phyloP scores from a whole-genome alignment of 2,113 vertebrate genomes.

The Gadus macrocephalus region DNA sequence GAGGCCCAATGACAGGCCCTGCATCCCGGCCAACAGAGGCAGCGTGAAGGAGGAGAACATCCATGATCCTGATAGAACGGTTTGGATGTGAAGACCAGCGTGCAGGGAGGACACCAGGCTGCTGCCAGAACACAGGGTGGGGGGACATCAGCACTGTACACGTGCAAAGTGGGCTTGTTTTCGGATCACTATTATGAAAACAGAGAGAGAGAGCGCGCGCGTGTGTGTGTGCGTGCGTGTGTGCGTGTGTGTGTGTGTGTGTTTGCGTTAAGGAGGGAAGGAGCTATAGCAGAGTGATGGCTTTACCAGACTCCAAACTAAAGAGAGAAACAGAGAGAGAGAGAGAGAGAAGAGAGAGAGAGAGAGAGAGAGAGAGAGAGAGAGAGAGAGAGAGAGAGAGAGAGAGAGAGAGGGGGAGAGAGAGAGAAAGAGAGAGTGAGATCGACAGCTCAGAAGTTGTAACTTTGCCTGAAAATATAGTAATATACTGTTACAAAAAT shows the following conservation, averaged over 20 bases:
- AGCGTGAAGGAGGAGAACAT: constrained; percentile 37
- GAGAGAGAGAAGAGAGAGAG: no score
- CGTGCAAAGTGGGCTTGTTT: not conserved
- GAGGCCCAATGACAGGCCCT: not conserved
- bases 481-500: no score
- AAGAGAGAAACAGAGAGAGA: constrained; percentile 3
- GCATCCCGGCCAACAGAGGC: constrained; percentile 29
- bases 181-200: no score
- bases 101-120: constrained; percentile 21
- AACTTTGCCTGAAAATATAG: no score
- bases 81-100: not conserved
- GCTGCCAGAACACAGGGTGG: constrained; percentile 3
- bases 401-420: constrained; percentile 2
- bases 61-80: constrained; percentile 13
- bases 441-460: constrained; percentile 22
- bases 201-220: no score
- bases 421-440: constrained; percentile 35
- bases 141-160: not conserved
- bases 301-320: constrained; percentile 59
- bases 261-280: not conserved
- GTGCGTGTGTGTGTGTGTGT: not conserved
- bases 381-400: no score
- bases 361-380: no score
- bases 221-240: not conserved
- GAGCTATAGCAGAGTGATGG: constrained; percentile 47